Evolutionary conservation across 1,140 invertebrate genomes (phyloP).

Genomic region (Hermetia illucens): DNA sequence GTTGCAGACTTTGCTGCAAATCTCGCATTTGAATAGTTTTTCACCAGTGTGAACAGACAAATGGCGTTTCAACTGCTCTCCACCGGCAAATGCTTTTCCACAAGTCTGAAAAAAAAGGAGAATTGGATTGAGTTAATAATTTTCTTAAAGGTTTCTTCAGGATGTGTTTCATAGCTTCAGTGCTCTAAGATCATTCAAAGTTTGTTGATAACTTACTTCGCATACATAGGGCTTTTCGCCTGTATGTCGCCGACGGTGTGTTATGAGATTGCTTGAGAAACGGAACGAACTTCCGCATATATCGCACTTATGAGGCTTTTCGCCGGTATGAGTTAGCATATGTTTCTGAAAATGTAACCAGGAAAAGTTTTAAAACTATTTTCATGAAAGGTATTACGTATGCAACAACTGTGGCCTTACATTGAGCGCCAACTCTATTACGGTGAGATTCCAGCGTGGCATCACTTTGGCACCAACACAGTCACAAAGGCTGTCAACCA

Average conservation of each 20-base stretch:
- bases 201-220: constrained; percentile 25
- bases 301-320: constrained; percentile 22
- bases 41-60: constrained; percentile 10
- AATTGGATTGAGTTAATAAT: too few relatives aligned
- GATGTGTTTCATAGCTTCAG: not conserved
- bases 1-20: constrained; percentile 14
- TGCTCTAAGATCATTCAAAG: constrained; percentile 15
- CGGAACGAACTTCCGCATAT: constrained; percentile 23
- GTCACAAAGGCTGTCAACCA: too few relatives aligned
- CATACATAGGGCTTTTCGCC: constrained; percentile 62
- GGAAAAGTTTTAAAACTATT: not conserved
- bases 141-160: too few relatives aligned
- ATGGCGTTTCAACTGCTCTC: constrained; percentile 13
- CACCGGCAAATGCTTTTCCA: constrained; percentile 36
- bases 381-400: too few relatives aligned
- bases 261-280: constrained; percentile 28
- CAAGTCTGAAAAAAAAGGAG: constrained; percentile 28
- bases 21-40: constrained; percentile 12
- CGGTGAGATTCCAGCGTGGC: too few relatives aligned
- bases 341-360: constrained; percentile 12
- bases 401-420: too few relatives aligned
- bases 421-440: too few relatives aligned
- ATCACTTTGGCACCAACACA: too few relatives aligned
- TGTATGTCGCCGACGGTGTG: constrained; percentile 43
- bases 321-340: constrained; percentile 25